Base-by-base conservation (phyloP, 2,113 vertebrate species). In the Dinomys branickii region DNA sequence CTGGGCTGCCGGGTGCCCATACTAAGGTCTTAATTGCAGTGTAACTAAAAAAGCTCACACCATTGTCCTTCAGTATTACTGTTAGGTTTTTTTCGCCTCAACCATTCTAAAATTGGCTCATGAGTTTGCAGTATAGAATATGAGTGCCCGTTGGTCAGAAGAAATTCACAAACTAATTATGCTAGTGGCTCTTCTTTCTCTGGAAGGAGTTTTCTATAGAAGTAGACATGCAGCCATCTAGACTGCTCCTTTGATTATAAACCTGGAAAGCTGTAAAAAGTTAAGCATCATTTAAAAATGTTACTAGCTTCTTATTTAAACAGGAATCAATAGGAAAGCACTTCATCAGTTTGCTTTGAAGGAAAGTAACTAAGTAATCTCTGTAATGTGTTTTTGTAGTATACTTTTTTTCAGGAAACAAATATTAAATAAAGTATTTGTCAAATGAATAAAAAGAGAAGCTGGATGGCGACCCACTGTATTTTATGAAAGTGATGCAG, bases 71-170 rank as follows among this genome's bases (percentile, higher is more conserved):
- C 20, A 22, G 47, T 63, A 65, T 24, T 28, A 58, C 44, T 95
- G 54, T 85, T 41, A 91, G 61, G 80, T 80, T 38, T 80, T 75
- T 91, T 91, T 65, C 83, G 91, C 86, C 47, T 86, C 54, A 56
- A 61, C 56, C 75, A 24, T 80, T 87, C 82, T 3, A 19, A 85
- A 96, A 35, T 50, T 35, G 30, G 19, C 33, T 33, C 4, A 24
- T 59, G 56, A 38, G 22, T 93, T 95, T 88, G 89, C 86, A 86
- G 58, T 82, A 81, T 38, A 81, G 65, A 90, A 59, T 77, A 69
- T 50, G 69, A 81, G 56, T 52, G 0, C 22, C 86, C 1, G 4
- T 1, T n/a, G 63, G 11, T 54, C 24, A 94, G 54, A 56, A 41
- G 38, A 91, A 75, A 85, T 8, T 82, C 17, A 47, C 52, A 88